phyloP scores from a whole-genome alignment of 2,888 invertebrate species.

The Drosophila histrio region DNA sequence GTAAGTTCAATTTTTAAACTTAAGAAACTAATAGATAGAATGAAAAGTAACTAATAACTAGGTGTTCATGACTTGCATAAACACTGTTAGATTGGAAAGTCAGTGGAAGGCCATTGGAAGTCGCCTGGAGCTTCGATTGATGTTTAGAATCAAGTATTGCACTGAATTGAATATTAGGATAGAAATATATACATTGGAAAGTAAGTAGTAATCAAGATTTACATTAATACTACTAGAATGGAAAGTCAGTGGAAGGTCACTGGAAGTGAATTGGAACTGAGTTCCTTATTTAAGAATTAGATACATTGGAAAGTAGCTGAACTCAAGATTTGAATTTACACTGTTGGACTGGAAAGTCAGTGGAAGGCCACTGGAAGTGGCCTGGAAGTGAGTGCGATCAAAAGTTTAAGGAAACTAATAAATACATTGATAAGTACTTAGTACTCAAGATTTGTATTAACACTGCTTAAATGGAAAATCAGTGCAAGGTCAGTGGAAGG shows the following conservation, averaged over 20 bases:
- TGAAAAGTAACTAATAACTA: neutral
- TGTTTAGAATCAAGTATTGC: no score
- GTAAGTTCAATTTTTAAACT: neutral
- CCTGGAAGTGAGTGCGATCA: neutral
- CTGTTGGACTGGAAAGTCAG: constrained; percentile 5
- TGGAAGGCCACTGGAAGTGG: neutral
- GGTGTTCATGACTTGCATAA: neutral
- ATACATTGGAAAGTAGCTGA: neutral
- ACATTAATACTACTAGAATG: neutral
- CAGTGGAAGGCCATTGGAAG: neutral
- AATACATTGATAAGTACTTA: neutral
- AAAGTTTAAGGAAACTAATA: neutral
- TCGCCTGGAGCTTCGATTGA: no score
- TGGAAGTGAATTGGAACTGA: neutral
- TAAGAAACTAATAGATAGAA: neutral
- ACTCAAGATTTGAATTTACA: no score
- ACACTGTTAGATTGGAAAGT: neutral
- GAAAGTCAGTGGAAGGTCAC: neutral
- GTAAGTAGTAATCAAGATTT: neutral
- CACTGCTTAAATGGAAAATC: constrained; percentile 1
- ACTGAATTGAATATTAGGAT: neutral
- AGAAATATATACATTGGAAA: neutral
- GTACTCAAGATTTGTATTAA: no score
- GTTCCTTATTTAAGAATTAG: no score
- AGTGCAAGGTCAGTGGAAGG: neutral